Evolutionary conservation across 2,888 invertebrate genomes (phyloP).

Genomic region (Melitaea athalia): DNA sequence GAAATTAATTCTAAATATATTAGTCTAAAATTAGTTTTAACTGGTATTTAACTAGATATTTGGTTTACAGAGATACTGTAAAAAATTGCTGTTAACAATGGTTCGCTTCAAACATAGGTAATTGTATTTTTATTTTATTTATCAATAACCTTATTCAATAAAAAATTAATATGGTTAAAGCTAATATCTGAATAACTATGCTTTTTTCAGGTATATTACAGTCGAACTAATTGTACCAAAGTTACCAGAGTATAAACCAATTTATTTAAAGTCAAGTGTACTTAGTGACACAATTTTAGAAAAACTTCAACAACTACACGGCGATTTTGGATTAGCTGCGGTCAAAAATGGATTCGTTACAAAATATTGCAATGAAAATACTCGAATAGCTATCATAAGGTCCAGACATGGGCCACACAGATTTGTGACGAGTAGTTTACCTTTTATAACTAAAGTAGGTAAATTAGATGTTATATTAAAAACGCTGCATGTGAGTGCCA

Average conservation of each 20-base stretch:
- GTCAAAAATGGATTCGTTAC: slow-evolving; percentile 87
- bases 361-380: slow-evolving; percentile 90
- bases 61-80: background rate
- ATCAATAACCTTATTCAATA: too few relatives aligned
- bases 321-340: slow-evolving; percentile 89
- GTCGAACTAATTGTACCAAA: slow-evolving; percentile 83
- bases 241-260: slow-evolving; percentile 72
- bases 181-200: background rate
- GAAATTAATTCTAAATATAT: background rate
- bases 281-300: slow-evolving; percentile 82
- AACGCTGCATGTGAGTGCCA: slow-evolving; percentile 89
- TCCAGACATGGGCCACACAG: slow-evolving; percentile 89
- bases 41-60: too few relatives aligned
- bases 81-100: slow-evolving; percentile 59
- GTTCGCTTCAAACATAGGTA: slow-evolving; percentile 87
- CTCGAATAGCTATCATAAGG: slow-evolving; percentile 88
- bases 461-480: slow-evolving; percentile 83
- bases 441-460: slow-evolving; percentile 86
- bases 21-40: too few relatives aligned
- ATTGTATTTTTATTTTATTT: slow-evolving; percentile 13
- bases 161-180: too few relatives aligned
- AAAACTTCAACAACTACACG: slow-evolving; percentile 87
- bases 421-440: slow-evolving; percentile 86
- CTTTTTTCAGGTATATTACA: slow-evolving; percentile 83
- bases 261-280: slow-evolving; percentile 76